Evolutionary conservation across 2,797 vertebrate species (phyloP).

Genomic region (Scolopax rusticola): DNA sequence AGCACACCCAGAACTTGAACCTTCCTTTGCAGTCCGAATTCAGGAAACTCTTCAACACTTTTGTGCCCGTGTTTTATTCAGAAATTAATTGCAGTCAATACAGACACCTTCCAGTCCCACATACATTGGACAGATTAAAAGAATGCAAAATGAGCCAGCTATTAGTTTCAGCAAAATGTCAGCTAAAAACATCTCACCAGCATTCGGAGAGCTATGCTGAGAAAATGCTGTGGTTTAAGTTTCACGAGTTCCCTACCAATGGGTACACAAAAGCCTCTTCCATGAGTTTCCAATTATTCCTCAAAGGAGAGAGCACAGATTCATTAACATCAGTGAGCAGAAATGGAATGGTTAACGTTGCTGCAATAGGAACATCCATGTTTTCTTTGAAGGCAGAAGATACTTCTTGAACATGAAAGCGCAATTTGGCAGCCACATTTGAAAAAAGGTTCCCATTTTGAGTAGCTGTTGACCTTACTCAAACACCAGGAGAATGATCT

Average conservation of each 20-base stretch:
- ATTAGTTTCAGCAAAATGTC: background rate
- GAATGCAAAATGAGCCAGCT: background rate
- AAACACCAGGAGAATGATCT: background rate
- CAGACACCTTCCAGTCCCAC: background rate
- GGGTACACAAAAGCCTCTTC: background rate
- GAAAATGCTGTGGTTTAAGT: background rate
- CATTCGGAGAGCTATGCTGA: background rate
- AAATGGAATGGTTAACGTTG: background rate
- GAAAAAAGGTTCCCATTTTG: background rate
- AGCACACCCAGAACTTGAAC: background rate
- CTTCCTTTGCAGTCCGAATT: background rate
- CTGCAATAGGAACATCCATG: background rate
- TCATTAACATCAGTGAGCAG: background rate
- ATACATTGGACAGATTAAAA: background rate
- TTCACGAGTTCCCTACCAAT: background rate
- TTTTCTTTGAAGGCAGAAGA: background rate
- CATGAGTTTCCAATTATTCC: background rate
- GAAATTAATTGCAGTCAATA: background rate
- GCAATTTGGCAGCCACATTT: background rate
- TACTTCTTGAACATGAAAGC: background rate
- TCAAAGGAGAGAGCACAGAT: background rate
- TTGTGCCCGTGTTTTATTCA: background rate
- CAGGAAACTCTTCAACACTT: background rate
- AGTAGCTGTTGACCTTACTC: conserved; percentile 1
- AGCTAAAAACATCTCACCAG: background rate